These are phyloP conservation scores for Petrocephalus schoutedeni DNA, from an alignment of 2,797 vertebrate species.

Conservation along the genomic window DNA sequence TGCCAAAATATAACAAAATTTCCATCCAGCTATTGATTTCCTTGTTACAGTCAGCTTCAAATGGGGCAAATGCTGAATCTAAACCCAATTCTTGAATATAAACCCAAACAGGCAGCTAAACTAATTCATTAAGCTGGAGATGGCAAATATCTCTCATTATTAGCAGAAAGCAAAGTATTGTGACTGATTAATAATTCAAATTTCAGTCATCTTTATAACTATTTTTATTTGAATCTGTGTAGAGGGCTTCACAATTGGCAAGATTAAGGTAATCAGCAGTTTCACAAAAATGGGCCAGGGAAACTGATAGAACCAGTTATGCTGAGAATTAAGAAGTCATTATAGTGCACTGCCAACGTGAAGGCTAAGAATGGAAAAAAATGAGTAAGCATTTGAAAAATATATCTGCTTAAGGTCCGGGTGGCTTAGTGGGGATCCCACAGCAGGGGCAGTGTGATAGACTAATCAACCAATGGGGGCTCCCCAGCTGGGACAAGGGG, in stretches of 20 bases:
- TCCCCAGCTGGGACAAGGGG: neutral
- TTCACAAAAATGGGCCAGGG: neutral
- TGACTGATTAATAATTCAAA: conserved; percentile 30
- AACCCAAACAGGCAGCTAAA: neutral
- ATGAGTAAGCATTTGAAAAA: neutral
- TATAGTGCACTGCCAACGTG: neutral
- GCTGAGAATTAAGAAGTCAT: neutral
- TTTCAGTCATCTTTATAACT: conserved; percentile 35
- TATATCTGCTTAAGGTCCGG: neutral
- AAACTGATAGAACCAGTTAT: neutral
- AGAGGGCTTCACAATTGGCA: neutral
- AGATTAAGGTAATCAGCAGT: conserved; percentile 14
- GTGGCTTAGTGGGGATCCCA: neutral
- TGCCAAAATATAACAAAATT: conserved; percentile 4
- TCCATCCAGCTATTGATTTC: neutral
- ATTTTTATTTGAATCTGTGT: conserved; percentile 5
- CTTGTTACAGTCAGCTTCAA: neutral
- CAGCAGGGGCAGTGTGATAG: neutral
- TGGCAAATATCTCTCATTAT: conserved; percentile 35
- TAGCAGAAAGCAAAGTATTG: conserved; percentile 31
- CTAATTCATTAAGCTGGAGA: neutral
- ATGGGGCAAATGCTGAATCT: neutral
- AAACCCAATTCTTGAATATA: neutral
- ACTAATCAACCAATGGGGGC: neutral
- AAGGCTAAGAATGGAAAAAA: conserved; percentile 8